Conservation (phyloP, 37 sponge, comb jelly and placozoan genomes). For the Geodia barretti region DNA sequence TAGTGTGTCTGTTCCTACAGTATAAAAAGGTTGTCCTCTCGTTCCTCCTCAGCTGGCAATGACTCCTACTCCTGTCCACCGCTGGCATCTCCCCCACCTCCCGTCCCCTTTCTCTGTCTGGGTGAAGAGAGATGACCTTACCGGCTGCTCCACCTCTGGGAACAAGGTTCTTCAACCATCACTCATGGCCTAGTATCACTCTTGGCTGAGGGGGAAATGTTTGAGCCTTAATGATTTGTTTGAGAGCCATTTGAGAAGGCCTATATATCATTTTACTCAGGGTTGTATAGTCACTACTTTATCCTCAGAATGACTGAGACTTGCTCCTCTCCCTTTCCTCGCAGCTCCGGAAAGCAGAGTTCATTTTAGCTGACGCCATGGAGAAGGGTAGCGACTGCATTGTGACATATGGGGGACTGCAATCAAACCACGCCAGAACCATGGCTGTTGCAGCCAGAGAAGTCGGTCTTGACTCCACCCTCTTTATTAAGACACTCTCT, state of each 20-base stretch:
- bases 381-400: slow-evolving; percentile 62
- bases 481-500: slow-evolving; percentile 6
- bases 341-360: slow-evolving; percentile 84
- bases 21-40: background rate
- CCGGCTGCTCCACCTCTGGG: slow-evolving; percentile 67
- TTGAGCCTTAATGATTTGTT: too few species aligned
- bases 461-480: slow-evolving; percentile 62
- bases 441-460: slow-evolving; percentile 77
- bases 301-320: too few species aligned
- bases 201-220: too few species aligned
- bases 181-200: too few species aligned
- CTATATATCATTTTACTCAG: too few species aligned
- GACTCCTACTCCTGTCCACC: slow-evolving; percentile 73
- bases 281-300: too few species aligned
- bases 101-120: slow-evolving; percentile 59
- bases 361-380: slow-evolving; percentile 82
- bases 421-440: slow-evolving; percentile 80
- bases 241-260: too few species aligned
- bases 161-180: too few species aligned
- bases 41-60: background rate
- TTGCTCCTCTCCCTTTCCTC: too few species aligned
- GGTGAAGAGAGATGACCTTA: slow-evolving; percentile 82
- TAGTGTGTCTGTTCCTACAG: background rate
- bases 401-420: slow-evolving; percentile 72
- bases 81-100: slow-evolving; percentile 59